A percentile compares a stretch with the other conserved stretches of the same genome.
These are phyloP conservation scores for Phalloptychus januarius DNA, from an alignment of 2,797 vertebrate genomes.

Conservation along the genomic window DNA sequence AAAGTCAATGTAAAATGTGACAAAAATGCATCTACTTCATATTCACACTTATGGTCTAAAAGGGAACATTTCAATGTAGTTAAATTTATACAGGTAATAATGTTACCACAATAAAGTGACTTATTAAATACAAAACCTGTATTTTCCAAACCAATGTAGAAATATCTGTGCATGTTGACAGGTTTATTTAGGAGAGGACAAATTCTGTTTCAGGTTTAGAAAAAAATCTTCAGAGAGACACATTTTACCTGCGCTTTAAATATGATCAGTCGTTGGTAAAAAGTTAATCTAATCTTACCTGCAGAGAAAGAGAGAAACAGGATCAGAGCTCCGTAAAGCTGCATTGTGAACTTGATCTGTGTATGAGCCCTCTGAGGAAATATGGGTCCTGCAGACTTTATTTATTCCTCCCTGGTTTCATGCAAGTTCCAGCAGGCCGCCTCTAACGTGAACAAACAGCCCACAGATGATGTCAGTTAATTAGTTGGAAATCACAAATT, in stretches of 20 bases:
- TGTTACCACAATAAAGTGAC: background rate
- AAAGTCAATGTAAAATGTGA: background rate
- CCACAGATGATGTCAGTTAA: background rate
- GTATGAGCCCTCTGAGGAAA: background rate
- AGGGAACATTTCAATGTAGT: background rate
- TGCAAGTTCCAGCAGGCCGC: background rate
- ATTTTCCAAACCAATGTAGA: background rate
- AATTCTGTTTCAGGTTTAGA: background rate
- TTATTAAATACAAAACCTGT: background rate
- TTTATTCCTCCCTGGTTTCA: background rate
- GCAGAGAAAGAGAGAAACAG: conserved; percentile 46
- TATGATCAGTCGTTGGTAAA: too few relatives aligned
- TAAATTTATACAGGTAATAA: background rate
- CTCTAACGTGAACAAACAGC: background rate
- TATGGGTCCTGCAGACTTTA: background rate
- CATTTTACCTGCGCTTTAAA: background rate
- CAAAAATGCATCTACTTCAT: background rate
- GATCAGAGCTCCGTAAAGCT: conserved; percentile 38
- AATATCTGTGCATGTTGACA: background rate
- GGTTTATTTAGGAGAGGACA: background rate
- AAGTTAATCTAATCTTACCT: conserved; percentile 39
- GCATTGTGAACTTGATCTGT: conserved; percentile 38
- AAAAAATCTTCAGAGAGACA: background rate
- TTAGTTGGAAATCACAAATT: background rate
- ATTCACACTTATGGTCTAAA: background rate